phyloP scores from a whole-genome alignment of 2,797 vertebrate genomes.

The Chiloscyllium punctatum region DNA sequence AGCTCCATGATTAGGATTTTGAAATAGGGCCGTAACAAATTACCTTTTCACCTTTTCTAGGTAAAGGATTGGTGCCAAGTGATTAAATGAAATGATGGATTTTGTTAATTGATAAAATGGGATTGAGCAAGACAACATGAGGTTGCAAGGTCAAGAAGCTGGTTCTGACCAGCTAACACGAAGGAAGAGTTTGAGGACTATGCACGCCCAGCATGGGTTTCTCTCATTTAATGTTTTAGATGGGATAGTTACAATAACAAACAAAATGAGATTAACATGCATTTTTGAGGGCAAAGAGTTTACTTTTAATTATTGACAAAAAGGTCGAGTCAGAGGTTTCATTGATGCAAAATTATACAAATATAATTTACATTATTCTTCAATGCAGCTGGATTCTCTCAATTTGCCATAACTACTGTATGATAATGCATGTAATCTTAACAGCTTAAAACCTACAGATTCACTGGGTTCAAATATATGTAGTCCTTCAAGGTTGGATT shows the following conservation, averaged over 20 bases:
- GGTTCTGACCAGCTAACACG: not conserved
- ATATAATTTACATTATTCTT: not conserved
- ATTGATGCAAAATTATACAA: not conserved
- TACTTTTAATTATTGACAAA: not conserved
- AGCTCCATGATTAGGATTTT: too few species aligned
- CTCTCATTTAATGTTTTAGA: not conserved
- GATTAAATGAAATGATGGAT: not conserved
- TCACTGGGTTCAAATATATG: not conserved
- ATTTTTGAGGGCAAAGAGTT: not conserved
- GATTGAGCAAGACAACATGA: too few species aligned
- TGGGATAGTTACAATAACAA: not conserved
- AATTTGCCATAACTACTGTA: not conserved
- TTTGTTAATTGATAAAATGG: not conserved
- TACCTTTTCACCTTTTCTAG: too few species aligned
- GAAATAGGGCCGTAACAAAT: too few species aligned
- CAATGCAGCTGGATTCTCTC: not conserved
- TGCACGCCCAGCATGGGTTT: not conserved
- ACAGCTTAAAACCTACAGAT: not conserved
- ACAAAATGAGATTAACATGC: not conserved
- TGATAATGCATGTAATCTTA: not conserved
- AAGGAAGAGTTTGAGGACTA: not conserved
- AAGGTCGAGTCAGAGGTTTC: not conserved
- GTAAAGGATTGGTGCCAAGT: not conserved
- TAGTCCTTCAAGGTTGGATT: not conserved
- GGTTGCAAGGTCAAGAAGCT: not conserved